Evolutionary conservation across 1,140 invertebrate genomes (phyloP), one percentile per base, ranked within the genome.

Genomic region (Plutomurus gul): DNA sequence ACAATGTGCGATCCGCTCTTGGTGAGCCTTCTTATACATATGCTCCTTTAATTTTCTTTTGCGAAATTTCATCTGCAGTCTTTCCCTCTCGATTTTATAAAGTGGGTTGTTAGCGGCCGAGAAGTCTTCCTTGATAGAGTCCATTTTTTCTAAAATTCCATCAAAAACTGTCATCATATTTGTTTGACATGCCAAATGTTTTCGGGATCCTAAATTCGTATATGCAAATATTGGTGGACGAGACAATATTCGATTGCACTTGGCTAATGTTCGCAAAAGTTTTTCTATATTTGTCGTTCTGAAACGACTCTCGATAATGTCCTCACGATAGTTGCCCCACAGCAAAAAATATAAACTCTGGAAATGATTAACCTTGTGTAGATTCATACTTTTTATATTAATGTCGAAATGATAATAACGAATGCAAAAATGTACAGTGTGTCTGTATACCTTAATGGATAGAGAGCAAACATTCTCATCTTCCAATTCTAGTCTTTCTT

Each of bases 361-460:
- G 8, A 4, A n/a, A 60, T 7, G 20, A 47, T n/a, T 4, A 49
- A 49, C n/a, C 11, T n/a, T n/a, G n/a, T n/a, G n/a, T n/a, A n/a
- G 18, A 4, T 47, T n/a, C 18, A 7, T 47, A 4, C 4, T n/a
- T 47, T 47, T 4, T n/a, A n/a, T 47, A 8, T 47, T 8, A 7
- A 10, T 47, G 43, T 6, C 18, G n/a, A 4, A 47, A 10, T 47
- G 16, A 7, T 47, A 10, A 4, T n/a, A 47, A 47, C 43, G 6
- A 49, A n/a, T 49, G 11, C 7, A 8, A 43, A 43, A 47, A 47
- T 25, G n/a, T n/a, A n/a, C n/a, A n/a, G n/a, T n/a, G n/a, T n/a
- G 20, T 70, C 46, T 33, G 33, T 8, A 33, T 47, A 81, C 80
- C 56, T 76, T 27, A 11, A 81, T 77, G 18, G 80, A 81, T n/a